Evolutionary conservation across 2,797 vertebrate species (phyloP).

Genomic region (Poecilia gillii): DNA sequence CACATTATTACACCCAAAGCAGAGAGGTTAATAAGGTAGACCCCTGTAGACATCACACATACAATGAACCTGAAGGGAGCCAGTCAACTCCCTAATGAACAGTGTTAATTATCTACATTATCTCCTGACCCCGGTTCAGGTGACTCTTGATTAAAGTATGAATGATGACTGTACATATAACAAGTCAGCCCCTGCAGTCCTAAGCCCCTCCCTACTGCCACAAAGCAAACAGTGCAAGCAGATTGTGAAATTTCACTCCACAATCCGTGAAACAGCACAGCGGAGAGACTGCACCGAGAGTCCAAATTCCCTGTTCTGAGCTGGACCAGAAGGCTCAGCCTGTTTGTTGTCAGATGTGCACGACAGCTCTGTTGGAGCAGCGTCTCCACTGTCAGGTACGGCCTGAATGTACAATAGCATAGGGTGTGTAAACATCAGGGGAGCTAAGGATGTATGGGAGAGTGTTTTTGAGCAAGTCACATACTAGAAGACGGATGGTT

Average conservation of each 20-base stretch:
- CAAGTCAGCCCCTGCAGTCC: constrained; percentile 28
- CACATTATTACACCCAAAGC: constrained; percentile 30
- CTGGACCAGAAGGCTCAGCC: constrained; percentile 22
- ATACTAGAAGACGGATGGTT: not conserved
- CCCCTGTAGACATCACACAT: constrained; percentile 45
- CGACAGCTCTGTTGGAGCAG: constrained; percentile 31
- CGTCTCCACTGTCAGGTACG: constrained; percentile 38
- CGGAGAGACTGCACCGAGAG: constrained; percentile 23
- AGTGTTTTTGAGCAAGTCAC: constrained; percentile 2
- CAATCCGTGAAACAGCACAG: constrained; percentile 43
- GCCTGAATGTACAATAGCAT: constrained; percentile 20
- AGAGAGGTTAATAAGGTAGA: constrained; percentile 62
- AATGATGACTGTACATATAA: constrained; percentile 34
- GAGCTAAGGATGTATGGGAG: not conserved
- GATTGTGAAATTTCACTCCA: constrained; percentile 34
- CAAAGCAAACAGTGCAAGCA: constrained; percentile 46
- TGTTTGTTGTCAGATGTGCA: constrained; percentile 35
- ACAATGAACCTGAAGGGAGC: constrained; percentile 49
- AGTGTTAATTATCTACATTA: constrained; percentile 63
- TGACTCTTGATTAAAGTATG: constrained; percentile 61
- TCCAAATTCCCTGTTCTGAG: constrained; percentile 31
- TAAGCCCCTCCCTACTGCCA: constrained; percentile 12
- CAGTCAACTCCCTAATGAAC: constrained; percentile 52
- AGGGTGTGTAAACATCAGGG: constrained; percentile 24
- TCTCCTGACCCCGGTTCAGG: constrained; percentile 53